Base-by-base conservation (phyloP, 1,140 invertebrate species). In the Heterodera schachtii region DNA sequence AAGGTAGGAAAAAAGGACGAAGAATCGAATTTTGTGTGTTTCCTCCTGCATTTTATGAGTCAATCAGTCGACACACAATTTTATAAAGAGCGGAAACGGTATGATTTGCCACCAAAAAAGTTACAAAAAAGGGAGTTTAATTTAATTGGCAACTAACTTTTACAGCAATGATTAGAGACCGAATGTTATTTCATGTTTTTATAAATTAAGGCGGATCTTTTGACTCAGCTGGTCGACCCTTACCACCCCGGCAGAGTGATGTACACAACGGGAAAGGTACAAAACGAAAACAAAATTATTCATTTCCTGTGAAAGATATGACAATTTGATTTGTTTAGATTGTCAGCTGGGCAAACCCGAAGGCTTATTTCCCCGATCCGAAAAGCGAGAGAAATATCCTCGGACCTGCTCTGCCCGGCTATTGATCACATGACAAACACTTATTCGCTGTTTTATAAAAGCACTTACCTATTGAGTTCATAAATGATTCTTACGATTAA, bases 311-410 rank as follows among this genome's bases (percentile, higher is more conserved):
- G 31, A 31, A 31, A 31, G 31, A 31, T 31, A 31, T 31, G 31
- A 31, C 31, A 31, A 31, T 80, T 47, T 47, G 76, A 46, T 21
- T 81, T 80, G 16, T 76, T 41, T 44, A 83, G 82, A 83, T 83
- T 79, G 82, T 83, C 47, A 83, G 81, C 47, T 83, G 82, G 81
- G 57, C 82, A 31, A 83, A 84, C 69, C 81, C 82, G 52, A 84
- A 73, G 21, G 57, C 82, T n/a, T 83, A 83, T 52, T 83, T 52
- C 21, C 82, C 82, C 9, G 82, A 83, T 60, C 69, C 81, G 3
- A 77, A 84, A 49, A 83, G 82, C 21, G 82, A 83, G 60, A 52
- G 49, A 21, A 75, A 75, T 4, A 83, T 83, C 47, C 69, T 83
- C 2, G 82, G 82, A 46, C 77, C 77, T n/a, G 57, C 57, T 13